phyloP scores from a whole-genome alignment of 2,888 invertebrate species.

The Oxycera nigricornis region DNA sequence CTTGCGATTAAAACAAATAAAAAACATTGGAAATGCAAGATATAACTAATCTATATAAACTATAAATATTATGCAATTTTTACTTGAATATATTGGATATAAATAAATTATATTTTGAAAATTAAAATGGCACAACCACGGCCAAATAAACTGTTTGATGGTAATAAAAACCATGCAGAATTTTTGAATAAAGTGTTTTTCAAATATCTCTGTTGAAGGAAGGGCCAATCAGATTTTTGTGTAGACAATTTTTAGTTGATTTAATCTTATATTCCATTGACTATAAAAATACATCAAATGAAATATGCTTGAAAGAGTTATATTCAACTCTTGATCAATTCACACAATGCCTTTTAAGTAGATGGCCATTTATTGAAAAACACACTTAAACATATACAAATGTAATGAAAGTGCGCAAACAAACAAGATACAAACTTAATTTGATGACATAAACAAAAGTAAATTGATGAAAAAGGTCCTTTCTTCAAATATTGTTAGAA shows the following conservation, averaged over 20 bases:
- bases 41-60: not conserved
- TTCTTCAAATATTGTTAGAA: too few relatives aligned
- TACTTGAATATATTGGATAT: not conserved
- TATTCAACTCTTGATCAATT: not conserved
- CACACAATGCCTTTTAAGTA: conserved; percentile 27
- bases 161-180: not conserved
- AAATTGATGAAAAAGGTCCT: too few relatives aligned
- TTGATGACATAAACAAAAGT: too few relatives aligned
- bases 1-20: not conserved
- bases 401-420: too few relatives aligned
- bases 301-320: not conserved
- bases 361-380: too few relatives aligned
- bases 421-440: too few relatives aligned
- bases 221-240: not conserved
- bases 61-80: not conserved
- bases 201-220: not conserved
- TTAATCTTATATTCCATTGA: not conserved
- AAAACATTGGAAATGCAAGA: not conserved
- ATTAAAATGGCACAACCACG: not conserved
- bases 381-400: too few relatives aligned
- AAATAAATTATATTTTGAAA: not conserved
- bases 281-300: not conserved
- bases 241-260: not conserved
- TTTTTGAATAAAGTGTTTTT: not conserved
- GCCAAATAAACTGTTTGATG: not conserved